Conservation (phyloP, 2,888 invertebrate genomes). For the Miltochrista miniata region DNA sequence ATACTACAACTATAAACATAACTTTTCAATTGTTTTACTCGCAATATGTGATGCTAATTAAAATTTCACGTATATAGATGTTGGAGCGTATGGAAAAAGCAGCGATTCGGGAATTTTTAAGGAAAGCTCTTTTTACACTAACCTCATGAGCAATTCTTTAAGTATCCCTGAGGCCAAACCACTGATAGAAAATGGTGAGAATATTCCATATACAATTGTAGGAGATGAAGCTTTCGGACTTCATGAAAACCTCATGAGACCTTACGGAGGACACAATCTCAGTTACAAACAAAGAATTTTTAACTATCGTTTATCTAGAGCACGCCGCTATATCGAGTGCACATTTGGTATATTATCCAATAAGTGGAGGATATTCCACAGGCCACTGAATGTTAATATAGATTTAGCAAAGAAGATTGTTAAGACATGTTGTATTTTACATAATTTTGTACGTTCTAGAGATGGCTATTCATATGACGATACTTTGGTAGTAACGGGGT, state of each 20-base stretch:
- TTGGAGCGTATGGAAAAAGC: conserved; percentile 13
- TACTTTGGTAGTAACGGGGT: conserved; percentile 14
- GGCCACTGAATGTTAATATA: conserved; percentile 20
- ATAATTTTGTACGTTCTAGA: conserved; percentile 25
- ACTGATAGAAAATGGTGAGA: conserved; percentile 12
- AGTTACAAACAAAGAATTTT: conserved; percentile 14
- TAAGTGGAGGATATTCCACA: conserved; percentile 27
- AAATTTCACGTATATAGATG: conserved; percentile 12
- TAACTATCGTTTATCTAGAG: conserved; percentile 11
- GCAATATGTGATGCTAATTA: conserved; percentile 16
- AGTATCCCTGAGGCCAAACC: conserved; percentile 11
- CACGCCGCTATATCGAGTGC: conserved; percentile 22
- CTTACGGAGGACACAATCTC: conserved; percentile 9
- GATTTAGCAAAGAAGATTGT: conserved; percentile 23
- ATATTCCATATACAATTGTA: conserved; percentile 10
- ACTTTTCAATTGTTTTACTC: conserved; percentile 8
- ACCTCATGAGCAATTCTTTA: conserved; percentile 17
- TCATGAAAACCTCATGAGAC: conserved; percentile 8
- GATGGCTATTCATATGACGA: conserved; percentile 22
- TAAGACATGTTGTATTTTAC: conserved; percentile 24
- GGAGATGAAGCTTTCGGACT: conserved; percentile 14
- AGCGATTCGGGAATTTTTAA: conserved; percentile 17
- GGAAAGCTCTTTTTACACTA: conserved; percentile 13
- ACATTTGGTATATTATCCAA: too few relatives aligned
- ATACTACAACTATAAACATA: conserved; percentile 12